Evolutionary conservation across 2,797 vertebrate species (phyloP), one percentile per base, ranked within the genome.

Genomic region (Jordanella pulchra): DNA sequence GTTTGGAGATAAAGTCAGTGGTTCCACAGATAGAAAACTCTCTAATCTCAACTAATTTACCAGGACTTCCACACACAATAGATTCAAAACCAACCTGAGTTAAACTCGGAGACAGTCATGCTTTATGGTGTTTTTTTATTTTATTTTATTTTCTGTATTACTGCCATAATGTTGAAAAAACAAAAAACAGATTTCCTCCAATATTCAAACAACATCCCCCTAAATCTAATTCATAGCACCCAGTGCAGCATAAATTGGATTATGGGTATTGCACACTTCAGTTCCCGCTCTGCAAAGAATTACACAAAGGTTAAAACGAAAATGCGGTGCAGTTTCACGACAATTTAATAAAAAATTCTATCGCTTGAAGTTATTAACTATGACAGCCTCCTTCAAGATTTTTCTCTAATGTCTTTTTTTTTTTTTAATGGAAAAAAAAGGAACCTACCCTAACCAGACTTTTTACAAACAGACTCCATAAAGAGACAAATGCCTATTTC

Each of bases 141-240:
- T 67, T 75, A 77, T 2, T 73, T 79, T 32, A 79, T 78, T 78
- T 78, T 69, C 53, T 42, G 1, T 56, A 74, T 79, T 73, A 68
- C 51, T 4, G 6, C 65, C 53, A 51, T 78, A 84, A 83, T 84
- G 73, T 63, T 83, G 61, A 83, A 82, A 84, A 61, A 85, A 48
- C 32, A 70, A 69, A 63, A 54, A 18, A n/a, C 67, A 75, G 68
- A 83, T 79, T 69, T 77, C 65, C 53, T 80, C 47, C 80, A 78
- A 73, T 82, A 77, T 76, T 67, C 48, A 79, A 69, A 65, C 72
- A 80, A 76, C 65, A 80, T 77, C 47, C 67, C 69, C 76, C 44
- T 60, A 73, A 82, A 86, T 83, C 70, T 72, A 77, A 81, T 84
- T 84, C 60, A 71, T 66, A 30, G 67, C 60, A 64, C 69, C 77